Base-by-base conservation (phyloP, 2,797 vertebrate genomes). In the Heteromormyrus szaboi region DNA sequence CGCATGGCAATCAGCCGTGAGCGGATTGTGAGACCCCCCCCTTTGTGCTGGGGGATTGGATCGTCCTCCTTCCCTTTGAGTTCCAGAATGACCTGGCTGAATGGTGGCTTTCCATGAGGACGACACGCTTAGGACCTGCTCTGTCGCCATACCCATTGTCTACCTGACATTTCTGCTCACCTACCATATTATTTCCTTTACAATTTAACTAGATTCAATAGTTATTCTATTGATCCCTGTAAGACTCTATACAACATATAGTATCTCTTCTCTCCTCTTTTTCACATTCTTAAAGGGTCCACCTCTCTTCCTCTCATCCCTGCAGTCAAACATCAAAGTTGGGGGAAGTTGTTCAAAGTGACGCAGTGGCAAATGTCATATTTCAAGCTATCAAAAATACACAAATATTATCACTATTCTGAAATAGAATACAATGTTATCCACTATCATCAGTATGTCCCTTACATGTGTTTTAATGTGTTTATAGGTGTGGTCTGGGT, bases 1-100 rank as follows among this genome's bases (percentile, higher is more conserved):
- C 8, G 76, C 37, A 22, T 87, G 86, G 84, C 91, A 94, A 95
- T 93, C 94, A 94, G 93, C 90, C 89, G 91, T 90, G 89, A 6
- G 65, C 1, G 65, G 29, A 72, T 72, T 17, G 65, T 72, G 29
- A 37, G 65, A 2, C 2, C 25, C 89, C 92, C 92, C 19, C 33
- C 12, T 50, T 62, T 8, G 85, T 89, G 54, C 87, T 68, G 22
- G 41, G 89, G 89, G 90, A 93, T 91, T 90, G 72, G 92, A 90
- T 92, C 84, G 1, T 5, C 90, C 29, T 90, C 87, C 89, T 41
- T 89, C 91, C 91, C 76, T 51, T n/a, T 88, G 88, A 89, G 68
- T 92, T 91, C 92, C 89, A 83, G 51, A 86, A 92, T 90, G 88
- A 92, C 90, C 88, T 25, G 51, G 91, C 88, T 65, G 44, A 90